phyloP scores from a whole-genome alignment of 2,888 invertebrate genomes.

The Chrysolina haemoptera region DNA sequence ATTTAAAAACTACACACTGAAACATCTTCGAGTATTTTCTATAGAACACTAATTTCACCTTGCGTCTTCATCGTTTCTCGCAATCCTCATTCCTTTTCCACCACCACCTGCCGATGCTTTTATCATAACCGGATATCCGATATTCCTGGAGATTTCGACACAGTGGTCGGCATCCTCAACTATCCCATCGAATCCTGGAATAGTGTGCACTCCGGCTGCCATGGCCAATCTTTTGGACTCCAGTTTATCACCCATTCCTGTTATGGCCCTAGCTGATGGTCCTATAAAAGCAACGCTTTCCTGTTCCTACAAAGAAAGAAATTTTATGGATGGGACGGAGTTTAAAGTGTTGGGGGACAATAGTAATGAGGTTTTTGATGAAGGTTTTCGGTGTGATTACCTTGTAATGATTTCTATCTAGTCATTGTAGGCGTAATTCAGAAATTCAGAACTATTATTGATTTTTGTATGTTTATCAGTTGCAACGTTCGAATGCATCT shows the following conservation, averaged over 20 bases:
- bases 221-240: constrained; percentile 77
- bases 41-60: constrained; percentile 60
- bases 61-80: constrained; percentile 76
- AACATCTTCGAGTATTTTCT: no score
- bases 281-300: constrained; percentile 75
- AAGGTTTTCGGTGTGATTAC: neutral
- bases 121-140: constrained; percentile 81
- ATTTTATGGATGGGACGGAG: neutral
- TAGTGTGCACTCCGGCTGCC: constrained; percentile 75
- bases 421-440: neutral
- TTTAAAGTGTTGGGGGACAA: constrained; percentile 2
- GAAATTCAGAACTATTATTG: no score
- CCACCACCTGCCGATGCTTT: constrained; percentile 82
- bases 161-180: constrained; percentile 73
- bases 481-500: no score
- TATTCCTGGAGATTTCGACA: constrained; percentile 73
- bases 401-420: neutral
- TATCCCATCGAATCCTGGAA: constrained; percentile 73
- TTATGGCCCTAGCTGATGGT: constrained; percentile 74
- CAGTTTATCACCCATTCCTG: constrained; percentile 79
- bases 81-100: constrained; percentile 80
- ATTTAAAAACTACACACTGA: no score
- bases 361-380: constrained; percentile 25
- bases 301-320: constrained; percentile 67
- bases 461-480: no score